A percentile compares a stretch with the other conserved stretches of the same genome.
Conservation (phyloP, 2,888 invertebrate species). For the Quadroppia sp. region DNA sequence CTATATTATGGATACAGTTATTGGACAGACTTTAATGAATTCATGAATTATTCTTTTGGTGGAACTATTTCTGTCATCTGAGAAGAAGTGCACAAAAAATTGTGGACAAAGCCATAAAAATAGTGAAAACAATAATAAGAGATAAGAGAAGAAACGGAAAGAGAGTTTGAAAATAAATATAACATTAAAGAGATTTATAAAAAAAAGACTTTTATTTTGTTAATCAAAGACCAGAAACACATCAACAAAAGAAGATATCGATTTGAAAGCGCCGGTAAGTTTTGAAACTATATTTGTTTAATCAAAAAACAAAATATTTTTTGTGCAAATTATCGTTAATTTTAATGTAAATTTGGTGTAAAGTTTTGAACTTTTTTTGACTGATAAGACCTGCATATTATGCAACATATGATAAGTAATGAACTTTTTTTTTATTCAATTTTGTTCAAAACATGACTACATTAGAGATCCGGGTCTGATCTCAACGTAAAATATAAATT, state of each 20-base stretch:
- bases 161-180: neutral
- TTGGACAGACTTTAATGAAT: neutral
- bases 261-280: too few relatives aligned
- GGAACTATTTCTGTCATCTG: neutral
- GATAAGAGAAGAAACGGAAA: neutral
- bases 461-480: neutral
- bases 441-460: neutral
- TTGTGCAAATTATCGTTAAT: too few relatives aligned
- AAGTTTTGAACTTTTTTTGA: too few relatives aligned
- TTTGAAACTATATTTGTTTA: too few relatives aligned
- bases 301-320: too few relatives aligned
- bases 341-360: too few relatives aligned
- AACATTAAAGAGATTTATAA: neutral
- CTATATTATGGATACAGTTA: conserved; percentile 27
- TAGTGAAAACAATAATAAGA: neutral
- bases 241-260: too few relatives aligned
- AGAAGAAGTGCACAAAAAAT: neutral
- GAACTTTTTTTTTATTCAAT: neutral
- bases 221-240: neutral
- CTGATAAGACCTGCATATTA: neutral
- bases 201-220: neutral
- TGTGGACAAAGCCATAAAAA: neutral
- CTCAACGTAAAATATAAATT: neutral
- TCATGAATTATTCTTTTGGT: conserved; percentile 36
- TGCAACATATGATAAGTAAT: neutral